Conservation (phyloP, 2,113 vertebrate genomes). For the Prionailurus viverrinus region DNA sequence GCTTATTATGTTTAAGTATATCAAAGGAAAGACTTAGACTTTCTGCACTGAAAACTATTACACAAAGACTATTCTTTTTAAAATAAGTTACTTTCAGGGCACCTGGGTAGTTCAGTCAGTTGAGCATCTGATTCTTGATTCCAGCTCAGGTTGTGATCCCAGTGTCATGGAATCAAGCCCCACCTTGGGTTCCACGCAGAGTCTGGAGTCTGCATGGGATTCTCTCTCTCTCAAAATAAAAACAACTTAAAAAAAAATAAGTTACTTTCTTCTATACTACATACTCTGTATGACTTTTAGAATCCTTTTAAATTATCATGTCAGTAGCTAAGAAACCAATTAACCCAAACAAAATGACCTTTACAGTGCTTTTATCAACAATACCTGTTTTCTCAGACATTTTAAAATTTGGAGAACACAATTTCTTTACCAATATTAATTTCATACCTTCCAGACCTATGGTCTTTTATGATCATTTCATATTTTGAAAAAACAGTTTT, state of each 20-base stretch:
- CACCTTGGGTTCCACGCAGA: too few species aligned
- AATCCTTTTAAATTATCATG: conserved; percentile 44
- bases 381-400: conserved; percentile 7
- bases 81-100: conserved; percentile 1
- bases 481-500: conserved; percentile 50
- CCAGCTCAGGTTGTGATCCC: too few species aligned
- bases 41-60: conserved; percentile 30
- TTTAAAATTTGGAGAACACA: conserved; percentile 25
- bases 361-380: background rate
- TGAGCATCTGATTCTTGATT: too few species aligned
- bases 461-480: conserved; percentile 38
- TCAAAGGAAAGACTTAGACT: conserved; percentile 2
- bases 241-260: background rate
- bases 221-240: too few species aligned
- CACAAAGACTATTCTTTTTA: background rate
- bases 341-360: conserved; percentile 1
- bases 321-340: background rate
- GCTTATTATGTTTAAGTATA: background rate
- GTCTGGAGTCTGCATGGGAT: too few species aligned
- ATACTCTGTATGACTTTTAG: conserved; percentile 43
- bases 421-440: conserved; percentile 62
- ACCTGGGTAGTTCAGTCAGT: too few species aligned
- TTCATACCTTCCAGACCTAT: conserved; percentile 1
- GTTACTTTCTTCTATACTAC: background rate
- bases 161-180: too few species aligned